phyloP scores from a whole-genome alignment of 2,888 invertebrate genomes.

The Eupithecia tripunctaria region DNA sequence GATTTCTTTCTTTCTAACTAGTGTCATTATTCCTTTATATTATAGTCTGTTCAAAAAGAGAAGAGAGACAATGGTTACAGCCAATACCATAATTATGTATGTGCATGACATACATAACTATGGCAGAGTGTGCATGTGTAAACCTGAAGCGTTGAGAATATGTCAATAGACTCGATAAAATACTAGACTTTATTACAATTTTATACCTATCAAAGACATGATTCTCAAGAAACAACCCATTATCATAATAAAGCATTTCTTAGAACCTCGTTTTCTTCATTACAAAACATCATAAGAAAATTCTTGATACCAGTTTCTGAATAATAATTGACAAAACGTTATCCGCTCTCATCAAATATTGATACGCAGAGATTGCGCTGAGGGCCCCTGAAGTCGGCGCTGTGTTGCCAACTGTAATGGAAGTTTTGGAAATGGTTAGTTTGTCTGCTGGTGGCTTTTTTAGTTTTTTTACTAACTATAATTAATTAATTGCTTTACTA shows the following conservation, averaged over 20 bases:
- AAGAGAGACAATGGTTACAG: too few species aligned
- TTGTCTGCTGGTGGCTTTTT: not conserved
- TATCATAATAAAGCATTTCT: not conserved
- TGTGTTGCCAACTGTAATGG: slow-evolving; percentile 7
- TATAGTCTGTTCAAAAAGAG: too few species aligned
- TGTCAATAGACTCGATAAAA: too few species aligned
- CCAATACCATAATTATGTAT: too few species aligned
- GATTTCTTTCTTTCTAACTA: too few species aligned
- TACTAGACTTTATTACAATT: too few species aligned
- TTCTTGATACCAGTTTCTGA: not conserved
- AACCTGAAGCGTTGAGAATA: too few species aligned
- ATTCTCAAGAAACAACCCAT: not conserved
- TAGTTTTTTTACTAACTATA: not conserved
- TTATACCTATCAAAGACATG: not conserved
- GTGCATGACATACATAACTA: too few species aligned
- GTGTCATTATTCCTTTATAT: too few species aligned
- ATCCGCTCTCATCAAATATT: slow-evolving; percentile 30
- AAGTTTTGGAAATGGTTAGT: not conserved
- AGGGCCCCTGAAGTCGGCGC: slow-evolving; percentile 23
- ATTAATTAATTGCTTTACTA: not conserved
- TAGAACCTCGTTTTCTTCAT: not conserved
- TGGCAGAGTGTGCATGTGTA: too few species aligned
- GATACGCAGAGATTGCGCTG: slow-evolving; percentile 23
- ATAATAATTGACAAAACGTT: slow-evolving; percentile 24
- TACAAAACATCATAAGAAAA: not conserved